phyloP scores from a whole-genome alignment of 2,797 vertebrate species.

The Dryobates pubescens region DNA sequence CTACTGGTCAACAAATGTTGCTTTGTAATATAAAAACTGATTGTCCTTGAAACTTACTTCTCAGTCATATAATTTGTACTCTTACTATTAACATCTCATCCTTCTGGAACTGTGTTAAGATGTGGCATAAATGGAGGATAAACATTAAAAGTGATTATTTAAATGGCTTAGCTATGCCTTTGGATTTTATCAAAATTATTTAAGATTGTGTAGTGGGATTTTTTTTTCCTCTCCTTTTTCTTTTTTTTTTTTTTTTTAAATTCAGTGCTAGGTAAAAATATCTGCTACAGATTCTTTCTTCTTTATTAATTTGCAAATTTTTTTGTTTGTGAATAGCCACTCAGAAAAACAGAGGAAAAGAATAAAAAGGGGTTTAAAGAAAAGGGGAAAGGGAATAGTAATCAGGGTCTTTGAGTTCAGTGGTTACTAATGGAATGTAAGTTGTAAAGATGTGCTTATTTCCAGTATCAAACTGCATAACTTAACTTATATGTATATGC shows the following conservation, averaged over 20 bases:
- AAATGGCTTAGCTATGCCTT: neutral
- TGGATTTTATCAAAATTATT: neutral
- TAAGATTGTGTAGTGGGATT: neutral
- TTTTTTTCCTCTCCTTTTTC: neutral
- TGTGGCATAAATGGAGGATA: neutral
- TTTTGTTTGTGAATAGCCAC: neutral
- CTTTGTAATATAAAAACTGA: neutral
- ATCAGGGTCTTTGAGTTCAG: neutral
- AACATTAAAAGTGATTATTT: slow-evolving; percentile 18
- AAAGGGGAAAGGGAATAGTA: neutral
- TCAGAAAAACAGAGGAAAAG: neutral
- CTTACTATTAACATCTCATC: neutral
- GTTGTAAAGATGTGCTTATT: neutral
- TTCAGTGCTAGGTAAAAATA: neutral
- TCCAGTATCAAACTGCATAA: neutral
- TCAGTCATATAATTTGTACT: slow-evolving; percentile 7
- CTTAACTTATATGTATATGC: neutral
- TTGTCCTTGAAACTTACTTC: slow-evolving; percentile 39
- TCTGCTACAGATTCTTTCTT: neutral
- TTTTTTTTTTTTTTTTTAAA: neutral
- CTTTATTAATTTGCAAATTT: neutral
- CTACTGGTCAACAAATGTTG: neutral
- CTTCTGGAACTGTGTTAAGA: neutral
- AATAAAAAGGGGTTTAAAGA: neutral
- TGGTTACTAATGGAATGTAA: neutral